Evolutionary conservation across 2,797 vertebrate species (phyloP).

Genomic region (Eutrigla gurnardus): DNA sequence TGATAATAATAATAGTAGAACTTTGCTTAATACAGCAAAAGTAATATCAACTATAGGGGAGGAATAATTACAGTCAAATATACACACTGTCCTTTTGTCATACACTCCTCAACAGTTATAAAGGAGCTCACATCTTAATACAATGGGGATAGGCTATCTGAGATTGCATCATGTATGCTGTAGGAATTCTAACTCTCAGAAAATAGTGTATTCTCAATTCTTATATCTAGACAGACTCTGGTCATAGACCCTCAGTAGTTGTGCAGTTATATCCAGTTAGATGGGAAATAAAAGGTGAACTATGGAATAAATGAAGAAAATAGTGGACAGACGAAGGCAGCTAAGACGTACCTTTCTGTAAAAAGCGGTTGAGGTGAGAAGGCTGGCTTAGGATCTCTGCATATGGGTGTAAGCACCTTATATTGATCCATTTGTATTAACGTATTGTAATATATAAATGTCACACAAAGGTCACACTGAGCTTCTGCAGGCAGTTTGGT

Average conservation of each 20-base stretch:
- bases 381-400: background rate
- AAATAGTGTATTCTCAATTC: background rate
- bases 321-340: background rate
- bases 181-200: background rate
- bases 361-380: slow-evolving; percentile 9
- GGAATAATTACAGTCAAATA: background rate
- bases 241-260: background rate
- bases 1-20: background rate
- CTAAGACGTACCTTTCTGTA: slow-evolving; percentile 9
- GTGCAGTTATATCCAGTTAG: slow-evolving; percentile 14
- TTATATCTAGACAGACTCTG: background rate
- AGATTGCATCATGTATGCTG: background rate
- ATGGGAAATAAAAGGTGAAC: slow-evolving; percentile 23
- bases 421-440: slow-evolving; percentile 17
- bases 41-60: background rate
- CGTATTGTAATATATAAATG: background rate
- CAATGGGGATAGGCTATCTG: background rate
- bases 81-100: background rate
- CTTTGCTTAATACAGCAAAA: background rate
- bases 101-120: background rate
- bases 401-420: background rate
- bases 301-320: slow-evolving; percentile 16
- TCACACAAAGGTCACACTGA: slow-evolving; percentile 15
- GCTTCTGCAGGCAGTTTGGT: background rate
- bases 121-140: background rate